A percentile compares a stretch with the other conserved stretches of the same genome.
Evolutionary conservation across 2,888 invertebrate species (phyloP).

Genomic region (Cryptophagus acutangulus): DNA sequence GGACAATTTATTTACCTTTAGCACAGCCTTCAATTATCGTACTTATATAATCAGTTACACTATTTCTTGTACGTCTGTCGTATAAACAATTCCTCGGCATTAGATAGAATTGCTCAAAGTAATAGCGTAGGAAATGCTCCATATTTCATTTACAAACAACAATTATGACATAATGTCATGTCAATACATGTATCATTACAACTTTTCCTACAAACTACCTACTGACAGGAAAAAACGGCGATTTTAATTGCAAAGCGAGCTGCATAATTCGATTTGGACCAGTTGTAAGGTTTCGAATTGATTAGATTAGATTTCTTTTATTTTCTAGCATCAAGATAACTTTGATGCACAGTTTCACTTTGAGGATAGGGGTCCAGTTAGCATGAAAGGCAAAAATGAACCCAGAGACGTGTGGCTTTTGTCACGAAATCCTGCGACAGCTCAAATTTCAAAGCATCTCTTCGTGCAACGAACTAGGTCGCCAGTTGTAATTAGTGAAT

Average conservation of each 20-base stretch:
- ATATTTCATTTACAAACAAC: constrained; percentile 45
- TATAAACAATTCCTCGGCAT: constrained; percentile 69
- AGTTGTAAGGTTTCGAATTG: background rate
- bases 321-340: constrained; percentile 74
- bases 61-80: constrained; percentile 64
- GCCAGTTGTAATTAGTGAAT: no score
- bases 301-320: background rate
- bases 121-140: constrained; percentile 75
- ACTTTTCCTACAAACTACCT: no score
- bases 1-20: constrained; percentile 36
- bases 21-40: constrained; percentile 70
- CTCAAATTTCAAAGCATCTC: no score
- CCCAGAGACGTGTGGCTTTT: constrained; percentile 94
- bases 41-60: constrained; percentile 72
- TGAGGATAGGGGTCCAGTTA: constrained; percentile 80
- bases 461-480: no score
- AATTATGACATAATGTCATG: no score
- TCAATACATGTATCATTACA: no score
- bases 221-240: no score
- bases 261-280: background rate
- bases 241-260: no score
- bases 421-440: constrained; percentile 47
- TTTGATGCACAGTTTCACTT: constrained; percentile 78
- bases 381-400: constrained; percentile 90
- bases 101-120: constrained; percentile 69